A percentile compares a stretch with the other conserved stretches of the same genome.
Evolutionary conservation across 2,888 invertebrate species (phyloP).

Genomic region (Sinohyriopsis cumingii): DNA sequence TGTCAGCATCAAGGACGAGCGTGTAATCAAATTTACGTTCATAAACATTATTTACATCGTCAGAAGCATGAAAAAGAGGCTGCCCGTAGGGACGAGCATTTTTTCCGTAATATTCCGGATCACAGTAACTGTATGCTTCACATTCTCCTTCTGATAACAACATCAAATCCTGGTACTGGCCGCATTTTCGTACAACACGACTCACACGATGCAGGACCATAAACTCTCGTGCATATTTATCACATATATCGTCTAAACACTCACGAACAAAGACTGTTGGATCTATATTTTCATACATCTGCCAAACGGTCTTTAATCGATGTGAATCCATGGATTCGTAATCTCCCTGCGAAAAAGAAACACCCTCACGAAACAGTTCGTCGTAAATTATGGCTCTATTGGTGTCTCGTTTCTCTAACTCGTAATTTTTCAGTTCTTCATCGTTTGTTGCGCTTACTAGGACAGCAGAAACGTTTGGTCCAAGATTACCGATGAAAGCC

Average conservation of each 20-base stretch:
- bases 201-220: slow-evolving; percentile 61
- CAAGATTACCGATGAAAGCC: slow-evolving; percentile 60
- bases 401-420: slow-evolving; percentile 51
- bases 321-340: slow-evolving; percentile 45
- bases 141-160: slow-evolving; percentile 58
- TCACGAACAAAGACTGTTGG: slow-evolving; percentile 48
- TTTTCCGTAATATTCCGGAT: slow-evolving; percentile 49
- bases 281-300: slow-evolving; percentile 48
- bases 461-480: slow-evolving; percentile 55
- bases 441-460: slow-evolving; percentile 59
- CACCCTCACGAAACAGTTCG: slow-evolving; percentile 55
- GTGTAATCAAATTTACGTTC: slow-evolving; percentile 30
- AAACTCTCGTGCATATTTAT: slow-evolving; percentile 57
- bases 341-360: slow-evolving; percentile 48
- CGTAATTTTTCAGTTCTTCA: slow-evolving; percentile 50
- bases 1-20: slow-evolving; percentile 59
- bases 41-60: slow-evolving; percentile 58
- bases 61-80: slow-evolving; percentile 56
- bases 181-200: slow-evolving; percentile 60
- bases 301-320: slow-evolving; percentile 55
- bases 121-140: slow-evolving; percentile 60
- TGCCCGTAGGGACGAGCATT: slow-evolving; percentile 50
- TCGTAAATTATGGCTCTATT: slow-evolving; percentile 56
- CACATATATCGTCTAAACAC: slow-evolving; percentile 59
- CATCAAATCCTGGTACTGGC: slow-evolving; percentile 65